Evolutionary conservation across 2,888 invertebrate species (phyloP).

Genomic region (Itoplectis maculator): DNA sequence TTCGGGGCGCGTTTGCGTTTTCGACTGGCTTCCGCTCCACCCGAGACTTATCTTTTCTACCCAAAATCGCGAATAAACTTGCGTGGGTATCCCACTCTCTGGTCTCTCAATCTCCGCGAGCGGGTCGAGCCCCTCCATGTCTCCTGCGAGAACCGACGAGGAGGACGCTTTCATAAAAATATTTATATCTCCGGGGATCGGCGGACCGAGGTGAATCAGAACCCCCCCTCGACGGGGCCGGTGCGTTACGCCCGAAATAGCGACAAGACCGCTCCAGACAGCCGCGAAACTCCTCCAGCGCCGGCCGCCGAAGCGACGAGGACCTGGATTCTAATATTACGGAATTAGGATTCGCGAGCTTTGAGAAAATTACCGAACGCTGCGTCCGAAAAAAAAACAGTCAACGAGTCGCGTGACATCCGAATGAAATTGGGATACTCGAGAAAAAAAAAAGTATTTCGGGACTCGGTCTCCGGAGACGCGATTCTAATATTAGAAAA

Average conservation of each 20-base stretch:
- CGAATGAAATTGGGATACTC: neutral
- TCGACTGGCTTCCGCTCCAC: constrained; percentile 80
- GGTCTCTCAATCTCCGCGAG: too few relatives aligned
- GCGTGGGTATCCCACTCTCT: constrained; percentile 83
- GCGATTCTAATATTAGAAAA: too few relatives aligned
- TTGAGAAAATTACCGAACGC: neutral
- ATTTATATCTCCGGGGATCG: constrained; percentile 82
- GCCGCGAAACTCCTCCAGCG: constrained; percentile 64
- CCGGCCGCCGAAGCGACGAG: constrained; percentile 9
- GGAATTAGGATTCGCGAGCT: constrained; percentile 1
- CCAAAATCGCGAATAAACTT: constrained; percentile 78
- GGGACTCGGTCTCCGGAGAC: too few relatives aligned
- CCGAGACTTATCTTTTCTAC: constrained; percentile 82
- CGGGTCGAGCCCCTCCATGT: constrained; percentile 8
- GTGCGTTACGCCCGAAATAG: constrained; percentile 73
- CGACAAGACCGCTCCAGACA: constrained; percentile 61
- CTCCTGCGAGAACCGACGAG: constrained; percentile 53
- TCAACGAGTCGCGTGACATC: too few relatives aligned
- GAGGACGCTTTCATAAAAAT: constrained; percentile 84
- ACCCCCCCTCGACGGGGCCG: constrained; percentile 67
- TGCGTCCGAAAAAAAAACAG: neutral
- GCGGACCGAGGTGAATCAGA: constrained; percentile 73
- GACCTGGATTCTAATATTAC: constrained; percentile 34
- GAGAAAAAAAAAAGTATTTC: too few relatives aligned
- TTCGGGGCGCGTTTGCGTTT: constrained; percentile 78